Evolutionary conservation across 2,888 invertebrate species (phyloP), one percentile per base, ranked within the genome.

Genomic region (Anoplius nigerrimus): DNA sequence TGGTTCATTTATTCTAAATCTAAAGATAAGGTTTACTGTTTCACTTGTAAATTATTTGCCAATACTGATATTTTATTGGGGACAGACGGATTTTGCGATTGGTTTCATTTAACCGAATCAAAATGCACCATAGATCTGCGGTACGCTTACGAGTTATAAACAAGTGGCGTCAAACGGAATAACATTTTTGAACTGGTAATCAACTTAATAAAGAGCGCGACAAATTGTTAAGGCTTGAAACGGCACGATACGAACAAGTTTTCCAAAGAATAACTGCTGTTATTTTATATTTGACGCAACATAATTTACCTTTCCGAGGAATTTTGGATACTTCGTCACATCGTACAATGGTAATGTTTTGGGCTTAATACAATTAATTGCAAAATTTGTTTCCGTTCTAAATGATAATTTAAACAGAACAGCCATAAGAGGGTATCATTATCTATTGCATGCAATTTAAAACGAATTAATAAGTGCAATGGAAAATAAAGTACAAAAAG

Each of bases 391-490:
- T 62, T 54, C 58, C 4, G 22, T 2, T 24, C 3, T 22, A 24
- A 13, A 11, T 4, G 18, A 53, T 16, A 52, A 60, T 53, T 64
- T 69, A 65, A 57, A 53, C 45, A 55, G 27, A 61, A 57, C 52
- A 61, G 56, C 57, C 60, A 61, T 61, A 63, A 59, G 60, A 64
- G 64, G 57, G 34, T 52, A 64, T 27, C 60, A 69, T 64, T 69
- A 63, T 64, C 56, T 64, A 64, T 61, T 46, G 0, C 59, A 69
- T 61, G 55, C 48, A 54, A 69, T 66, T 69, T 45, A 69, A 62
- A 69, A 54, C 45, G 59, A 53, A 59, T 58, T 69, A 59, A 66
- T 65, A 58, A 59, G 57, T 65, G 61, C 61, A 61, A 61, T 68
- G 60, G 58, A 59, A 63, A 59, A 63, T 51, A 55, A 62, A 60